phyloP scores from a whole-genome alignment of 2,888 invertebrate genomes.

The Caenorhabditis sp. region DNA sequence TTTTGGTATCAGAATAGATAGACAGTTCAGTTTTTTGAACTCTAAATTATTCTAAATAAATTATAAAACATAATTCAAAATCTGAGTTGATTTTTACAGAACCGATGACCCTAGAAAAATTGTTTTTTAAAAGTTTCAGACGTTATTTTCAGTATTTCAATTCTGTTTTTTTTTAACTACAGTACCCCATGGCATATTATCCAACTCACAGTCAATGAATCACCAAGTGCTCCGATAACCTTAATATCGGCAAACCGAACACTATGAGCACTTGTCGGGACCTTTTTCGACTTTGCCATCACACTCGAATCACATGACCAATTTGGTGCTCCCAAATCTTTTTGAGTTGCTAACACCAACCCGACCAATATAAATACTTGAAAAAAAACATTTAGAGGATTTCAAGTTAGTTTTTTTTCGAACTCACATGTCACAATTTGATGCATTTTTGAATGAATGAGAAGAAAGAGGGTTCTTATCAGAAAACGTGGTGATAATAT shows the following conservation, averaged over 20 bases:
- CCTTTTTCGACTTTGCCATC: slow-evolving; percentile 41
- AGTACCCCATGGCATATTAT: background rate
- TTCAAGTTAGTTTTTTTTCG: background rate
- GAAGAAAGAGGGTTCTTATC: background rate
- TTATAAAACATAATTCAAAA: too few relatives aligned
- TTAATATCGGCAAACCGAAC: slow-evolving; percentile 55
- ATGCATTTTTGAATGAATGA: background rate
- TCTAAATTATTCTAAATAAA: too few relatives aligned
- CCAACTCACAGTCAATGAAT: slow-evolving; percentile 46
- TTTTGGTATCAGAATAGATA: too few relatives aligned
- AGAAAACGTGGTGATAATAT: background rate
- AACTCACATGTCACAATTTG: background rate
- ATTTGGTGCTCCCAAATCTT: slow-evolving; percentile 43
- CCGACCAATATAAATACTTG: background rate
- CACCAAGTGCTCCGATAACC: slow-evolving; percentile 53
- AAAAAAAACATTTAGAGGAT: too few relatives aligned
- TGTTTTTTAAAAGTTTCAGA: too few relatives aligned
- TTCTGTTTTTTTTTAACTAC: too few relatives aligned
- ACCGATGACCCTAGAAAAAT: too few relatives aligned
- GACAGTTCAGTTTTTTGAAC: too few relatives aligned
- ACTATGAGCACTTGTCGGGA: slow-evolving; percentile 72
- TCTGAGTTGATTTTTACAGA: too few relatives aligned
- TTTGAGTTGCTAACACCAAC: slow-evolving; percentile 5
- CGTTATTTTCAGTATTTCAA: too few relatives aligned
- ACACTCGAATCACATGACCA: slow-evolving; percentile 43